Evolutionary conservation across 1,140 invertebrate genomes (phyloP).

Genomic region (Hesperophylax magnus): DNA sequence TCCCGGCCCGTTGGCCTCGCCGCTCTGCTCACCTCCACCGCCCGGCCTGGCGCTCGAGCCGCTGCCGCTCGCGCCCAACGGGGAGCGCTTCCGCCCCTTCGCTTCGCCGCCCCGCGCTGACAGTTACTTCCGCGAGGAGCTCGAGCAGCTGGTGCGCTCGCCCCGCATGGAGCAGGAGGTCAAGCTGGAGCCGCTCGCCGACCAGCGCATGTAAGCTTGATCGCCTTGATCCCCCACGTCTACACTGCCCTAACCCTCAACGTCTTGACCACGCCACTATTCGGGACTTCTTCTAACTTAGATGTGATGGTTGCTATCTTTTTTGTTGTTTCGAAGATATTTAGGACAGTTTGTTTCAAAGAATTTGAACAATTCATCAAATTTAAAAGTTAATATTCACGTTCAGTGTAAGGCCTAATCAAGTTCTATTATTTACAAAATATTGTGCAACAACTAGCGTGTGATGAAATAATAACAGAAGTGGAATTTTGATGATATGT

Average conservation of each 20-base stretch:
- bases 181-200: conserved; percentile 64
- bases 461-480: too few relatives aligned
- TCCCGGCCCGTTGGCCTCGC: conserved; percentile 64
- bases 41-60: conserved; percentile 66
- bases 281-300: conserved; percentile 2
- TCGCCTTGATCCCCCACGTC: not conserved
- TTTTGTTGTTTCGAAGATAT: too few relatives aligned
- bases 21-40: conserved; percentile 66
- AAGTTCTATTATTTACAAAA: too few relatives aligned
- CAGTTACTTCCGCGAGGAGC: conserved; percentile 56
- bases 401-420: too few relatives aligned
- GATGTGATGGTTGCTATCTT: not conserved
- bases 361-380: too few relatives aligned
- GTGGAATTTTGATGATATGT: too few relatives aligned
- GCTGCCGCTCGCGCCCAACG: conserved; percentile 47
- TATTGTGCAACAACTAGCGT: too few relatives aligned
- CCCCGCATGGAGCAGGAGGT: conserved; percentile 46
- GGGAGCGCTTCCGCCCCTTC: conserved; percentile 67
- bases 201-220: conserved; percentile 19
- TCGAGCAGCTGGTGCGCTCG: conserved; percentile 43
- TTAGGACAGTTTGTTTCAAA: too few relatives aligned
- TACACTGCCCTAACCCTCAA: not conserved
- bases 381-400: too few relatives aligned
- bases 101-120: conserved; percentile 65
- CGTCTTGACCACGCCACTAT: not conserved